A percentile compares a stretch with the other conserved stretches of the same genome.
phyloP scores from a whole-genome alignment of 1,140 invertebrate species.

The Acarapis woodi region DNA sequence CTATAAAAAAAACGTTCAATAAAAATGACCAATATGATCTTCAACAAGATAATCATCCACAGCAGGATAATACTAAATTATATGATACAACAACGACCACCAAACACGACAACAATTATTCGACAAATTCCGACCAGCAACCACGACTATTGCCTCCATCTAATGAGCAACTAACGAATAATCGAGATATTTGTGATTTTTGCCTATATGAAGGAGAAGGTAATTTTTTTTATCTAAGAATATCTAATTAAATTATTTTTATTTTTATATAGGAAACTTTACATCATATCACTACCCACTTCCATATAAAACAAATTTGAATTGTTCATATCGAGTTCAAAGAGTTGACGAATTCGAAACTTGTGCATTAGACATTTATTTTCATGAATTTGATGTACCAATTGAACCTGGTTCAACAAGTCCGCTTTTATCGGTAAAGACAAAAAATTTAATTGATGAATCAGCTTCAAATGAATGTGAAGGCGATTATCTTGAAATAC shows the following conservation, averaged over 20 bases:
- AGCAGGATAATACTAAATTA: too few species aligned
- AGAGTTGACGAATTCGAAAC: conserved; percentile 9
- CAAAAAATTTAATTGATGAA: conserved; percentile 1
- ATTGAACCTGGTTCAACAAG: neutral
- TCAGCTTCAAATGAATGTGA: conserved; percentile 5
- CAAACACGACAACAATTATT: too few species aligned
- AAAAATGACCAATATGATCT: too few species aligned
- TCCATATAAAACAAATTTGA: conserved; percentile 9
- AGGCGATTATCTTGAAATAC: conserved; percentile 11
- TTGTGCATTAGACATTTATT: conserved; percentile 11
- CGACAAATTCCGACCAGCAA: too few species aligned
- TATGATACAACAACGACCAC: too few species aligned
- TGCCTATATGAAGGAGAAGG: conserved; percentile 13
- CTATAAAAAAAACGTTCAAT: too few species aligned
- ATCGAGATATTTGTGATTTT: conserved; percentile 11
- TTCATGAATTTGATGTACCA: conserved; percentile 13
- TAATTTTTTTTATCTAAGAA: too few species aligned
- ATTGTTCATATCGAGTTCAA: conserved; percentile 12
- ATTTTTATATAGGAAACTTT: too few species aligned
- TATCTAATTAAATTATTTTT: too few species aligned
- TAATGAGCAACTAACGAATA: too few species aligned
- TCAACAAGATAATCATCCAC: too few species aligned
- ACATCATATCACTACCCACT: conserved; percentile 12
- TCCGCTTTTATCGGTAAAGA: neutral
- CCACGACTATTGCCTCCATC: too few species aligned